phyloP scores from a whole-genome alignment of 2,113 vertebrate genomes.

The Tricholaema leucomelas region DNA sequence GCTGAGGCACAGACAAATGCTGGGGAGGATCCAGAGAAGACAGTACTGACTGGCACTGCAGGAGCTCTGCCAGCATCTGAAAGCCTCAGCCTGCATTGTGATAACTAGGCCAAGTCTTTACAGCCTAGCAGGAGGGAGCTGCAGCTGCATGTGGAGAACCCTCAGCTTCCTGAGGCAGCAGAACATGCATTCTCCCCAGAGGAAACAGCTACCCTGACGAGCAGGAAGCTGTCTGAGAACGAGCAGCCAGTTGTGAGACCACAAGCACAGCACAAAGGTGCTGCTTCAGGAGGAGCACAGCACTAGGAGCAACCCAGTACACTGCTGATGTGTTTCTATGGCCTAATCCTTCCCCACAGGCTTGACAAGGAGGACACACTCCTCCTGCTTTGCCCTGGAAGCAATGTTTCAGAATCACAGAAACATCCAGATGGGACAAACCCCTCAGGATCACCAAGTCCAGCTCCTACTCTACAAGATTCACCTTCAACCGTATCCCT shows the following conservation, averaged over 20 bases:
- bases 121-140: not conserved
- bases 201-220: not conserved
- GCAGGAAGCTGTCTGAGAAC: not conserved
- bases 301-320: not conserved
- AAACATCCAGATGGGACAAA: no score
- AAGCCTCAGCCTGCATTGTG: not conserved
- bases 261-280: not conserved
- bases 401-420: not conserved
- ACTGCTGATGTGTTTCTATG: not conserved
- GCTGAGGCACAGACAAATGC: not conserved
- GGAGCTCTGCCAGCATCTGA: not conserved
- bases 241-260: not conserved
- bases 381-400: not conserved
- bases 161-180: not conserved
- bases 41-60: not conserved
- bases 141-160: not conserved
- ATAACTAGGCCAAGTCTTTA: not conserved
- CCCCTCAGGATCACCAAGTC: no score
- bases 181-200: rapidly evolving
- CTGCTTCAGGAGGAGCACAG: not conserved
- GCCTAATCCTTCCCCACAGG: not conserved
- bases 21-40: not conserved
- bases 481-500: no score
- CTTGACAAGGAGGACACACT: not conserved
- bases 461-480: no score